Percentiles rank a stretch among this genome's conserved stretches.
Conservation (phyloP, 2,113 vertebrate species). For the Colistium nudipinnis region DNA sequence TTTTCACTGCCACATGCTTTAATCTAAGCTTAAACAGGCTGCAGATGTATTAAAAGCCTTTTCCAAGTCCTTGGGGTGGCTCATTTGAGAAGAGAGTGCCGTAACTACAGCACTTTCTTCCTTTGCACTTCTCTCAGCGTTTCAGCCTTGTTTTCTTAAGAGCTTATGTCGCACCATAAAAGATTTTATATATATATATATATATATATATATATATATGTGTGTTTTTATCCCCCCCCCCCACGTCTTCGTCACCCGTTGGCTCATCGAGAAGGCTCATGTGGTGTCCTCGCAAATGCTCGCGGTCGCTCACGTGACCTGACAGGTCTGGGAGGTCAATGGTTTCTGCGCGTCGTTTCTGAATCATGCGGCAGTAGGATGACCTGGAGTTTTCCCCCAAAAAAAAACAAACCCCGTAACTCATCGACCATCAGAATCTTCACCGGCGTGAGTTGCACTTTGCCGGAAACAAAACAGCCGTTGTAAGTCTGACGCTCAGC, state of each 20-base stretch:
- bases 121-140: conserved; percentile 33
- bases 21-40: conserved; percentile 60
- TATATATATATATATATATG: too few species aligned
- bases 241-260: conserved; percentile 40
- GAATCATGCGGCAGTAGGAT: conserved; percentile 2
- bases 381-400: background rate
- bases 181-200: conserved; percentile 6
- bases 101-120: conserved; percentile 28
- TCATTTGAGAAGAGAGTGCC: conserved; percentile 43
- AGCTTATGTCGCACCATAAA: background rate
- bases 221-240: too few species aligned
- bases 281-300: too few species aligned
- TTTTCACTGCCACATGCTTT: conserved; percentile 65
- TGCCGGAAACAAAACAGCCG: background rate
- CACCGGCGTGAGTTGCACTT: background rate
- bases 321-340: too few species aligned
- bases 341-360: background rate
- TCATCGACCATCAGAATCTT: background rate
- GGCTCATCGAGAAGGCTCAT: too few species aligned
- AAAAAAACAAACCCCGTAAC: background rate
- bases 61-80: conserved; percentile 47
- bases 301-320: too few species aligned
- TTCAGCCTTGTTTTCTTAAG: conserved; percentile 32
- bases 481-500: conserved; percentile 24
- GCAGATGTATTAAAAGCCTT: conserved; percentile 66